A percentile compares a stretch with the other conserved stretches of the same genome.
Conservation (phyloP, 2,113 vertebrate species). For the Crocuta crocuta region DNA sequence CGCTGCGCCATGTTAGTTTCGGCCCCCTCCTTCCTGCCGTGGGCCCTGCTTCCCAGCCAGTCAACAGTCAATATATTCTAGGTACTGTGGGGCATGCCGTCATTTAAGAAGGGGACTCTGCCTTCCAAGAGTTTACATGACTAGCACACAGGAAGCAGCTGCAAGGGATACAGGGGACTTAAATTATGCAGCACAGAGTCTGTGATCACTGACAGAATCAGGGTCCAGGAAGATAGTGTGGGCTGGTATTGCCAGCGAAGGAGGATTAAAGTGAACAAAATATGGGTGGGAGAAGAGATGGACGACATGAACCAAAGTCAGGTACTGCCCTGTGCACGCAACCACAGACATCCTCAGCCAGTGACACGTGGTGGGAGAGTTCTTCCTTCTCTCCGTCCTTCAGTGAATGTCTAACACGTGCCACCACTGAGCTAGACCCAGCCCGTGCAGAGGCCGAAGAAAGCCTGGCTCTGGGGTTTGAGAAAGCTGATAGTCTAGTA, state of each 20-base stretch:
- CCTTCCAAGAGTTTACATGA: background rate
- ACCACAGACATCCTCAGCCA: background rate
- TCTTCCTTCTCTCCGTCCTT: background rate
- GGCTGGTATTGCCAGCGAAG: background rate
- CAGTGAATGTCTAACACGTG: background rate
- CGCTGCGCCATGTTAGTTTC: background rate
- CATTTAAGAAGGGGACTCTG: background rate
- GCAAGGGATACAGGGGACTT: background rate
- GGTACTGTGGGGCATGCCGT: background rate
- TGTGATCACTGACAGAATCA: slow-evolving; percentile 7
- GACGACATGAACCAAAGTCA: background rate
- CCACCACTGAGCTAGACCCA: background rate
- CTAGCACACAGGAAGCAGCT: slow-evolving; percentile 27
- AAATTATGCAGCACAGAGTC: slow-evolving; percentile 4
- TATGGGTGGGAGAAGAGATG: background rate
- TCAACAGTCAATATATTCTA: background rate
- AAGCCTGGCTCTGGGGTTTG: background rate
- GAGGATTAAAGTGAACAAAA: slow-evolving; percentile 17
- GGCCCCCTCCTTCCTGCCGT: background rate
- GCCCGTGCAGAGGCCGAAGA: background rate
- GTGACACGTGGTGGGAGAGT: background rate
- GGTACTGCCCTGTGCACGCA: background rate
- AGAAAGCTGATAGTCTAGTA: background rate
- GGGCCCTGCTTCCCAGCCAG: background rate
- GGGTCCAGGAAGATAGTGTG: slow-evolving; percentile 20